phyloP scores from a whole-genome alignment of 2,888 invertebrate genomes.

The Hirtodrosophila trivittata region DNA sequence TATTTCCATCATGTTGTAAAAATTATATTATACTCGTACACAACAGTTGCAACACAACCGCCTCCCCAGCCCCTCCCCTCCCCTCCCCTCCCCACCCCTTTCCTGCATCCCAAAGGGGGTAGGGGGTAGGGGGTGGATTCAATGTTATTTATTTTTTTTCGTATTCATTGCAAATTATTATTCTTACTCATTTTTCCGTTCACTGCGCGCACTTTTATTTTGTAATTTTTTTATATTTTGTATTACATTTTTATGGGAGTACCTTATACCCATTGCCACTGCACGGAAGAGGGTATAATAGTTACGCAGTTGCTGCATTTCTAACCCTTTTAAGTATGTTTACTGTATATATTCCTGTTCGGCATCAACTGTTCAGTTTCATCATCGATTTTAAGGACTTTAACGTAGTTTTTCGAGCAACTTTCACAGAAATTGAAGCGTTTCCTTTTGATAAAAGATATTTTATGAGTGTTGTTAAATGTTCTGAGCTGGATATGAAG shows the following conservation, averaged over 20 bases:
- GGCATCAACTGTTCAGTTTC: too few relatives aligned
- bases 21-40: constrained; percentile 29
- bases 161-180: constrained; percentile 47
- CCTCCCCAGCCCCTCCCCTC: background rate
- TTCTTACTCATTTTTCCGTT: constrained; percentile 28
- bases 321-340: too few relatives aligned
- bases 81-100: background rate
- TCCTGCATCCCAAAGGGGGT: background rate
- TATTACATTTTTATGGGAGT: background rate
- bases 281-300: background rate
- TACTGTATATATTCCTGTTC: too few relatives aligned
- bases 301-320: background rate
- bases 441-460: too few relatives aligned
- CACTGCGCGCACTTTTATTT: constrained; percentile 11
- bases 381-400: too few relatives aligned
- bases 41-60: background rate
- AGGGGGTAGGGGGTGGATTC: background rate
- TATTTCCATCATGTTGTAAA: constrained; percentile 47
- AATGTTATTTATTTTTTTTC: constrained; percentile 10
- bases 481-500: too few relatives aligned
- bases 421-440: too few relatives aligned
- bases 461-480: too few relatives aligned
- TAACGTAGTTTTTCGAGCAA: too few relatives aligned
- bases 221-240: background rate
- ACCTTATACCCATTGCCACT: background rate